These are phyloP conservation scores for Balanococcus diminutus DNA, from an alignment of 2,888 invertebrate species.

Conservation along the genomic window DNA sequence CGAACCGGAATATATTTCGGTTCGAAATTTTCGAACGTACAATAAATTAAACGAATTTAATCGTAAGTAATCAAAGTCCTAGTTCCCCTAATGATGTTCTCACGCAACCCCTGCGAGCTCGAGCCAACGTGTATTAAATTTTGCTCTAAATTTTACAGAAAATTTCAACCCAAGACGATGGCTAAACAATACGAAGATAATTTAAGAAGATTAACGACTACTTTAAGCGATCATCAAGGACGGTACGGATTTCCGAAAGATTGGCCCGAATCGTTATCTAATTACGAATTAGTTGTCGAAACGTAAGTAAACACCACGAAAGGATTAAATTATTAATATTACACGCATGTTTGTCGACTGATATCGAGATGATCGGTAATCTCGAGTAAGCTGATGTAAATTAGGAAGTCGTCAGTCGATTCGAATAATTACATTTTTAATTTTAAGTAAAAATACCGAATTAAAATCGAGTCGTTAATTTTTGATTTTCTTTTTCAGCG, in stretches of 20 bases:
- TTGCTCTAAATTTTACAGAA: slow-evolving; percentile 65
- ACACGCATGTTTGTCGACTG: slow-evolving; percentile 12
- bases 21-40: background rate
- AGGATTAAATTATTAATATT: slow-evolving; percentile 18
- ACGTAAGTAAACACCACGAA: slow-evolving; percentile 69
- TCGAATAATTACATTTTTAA: background rate
- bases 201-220: slow-evolving; percentile 81
- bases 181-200: slow-evolving; percentile 85
- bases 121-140: background rate
- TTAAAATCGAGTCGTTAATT: background rate
- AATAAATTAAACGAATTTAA: background rate
- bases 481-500: slow-evolving; percentile 66
- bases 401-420: background rate
- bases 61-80: background rate
- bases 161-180: slow-evolving; percentile 89
- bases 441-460: background rate
- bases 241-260: slow-evolving; percentile 70
- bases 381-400: background rate
- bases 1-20: background rate
- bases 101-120: background rate
- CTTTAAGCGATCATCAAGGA: slow-evolving; percentile 77
- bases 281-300: slow-evolving; percentile 86
- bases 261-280: slow-evolving; percentile 75
- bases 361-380: slow-evolving; percentile 1
- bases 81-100: background rate